A percentile compares a stretch with the other conserved stretches of the same genome.
These are phyloP conservation scores for Chionomys nivalis DNA, from an alignment of 2,113 vertebrate genomes.

Conservation along the genomic window DNA sequence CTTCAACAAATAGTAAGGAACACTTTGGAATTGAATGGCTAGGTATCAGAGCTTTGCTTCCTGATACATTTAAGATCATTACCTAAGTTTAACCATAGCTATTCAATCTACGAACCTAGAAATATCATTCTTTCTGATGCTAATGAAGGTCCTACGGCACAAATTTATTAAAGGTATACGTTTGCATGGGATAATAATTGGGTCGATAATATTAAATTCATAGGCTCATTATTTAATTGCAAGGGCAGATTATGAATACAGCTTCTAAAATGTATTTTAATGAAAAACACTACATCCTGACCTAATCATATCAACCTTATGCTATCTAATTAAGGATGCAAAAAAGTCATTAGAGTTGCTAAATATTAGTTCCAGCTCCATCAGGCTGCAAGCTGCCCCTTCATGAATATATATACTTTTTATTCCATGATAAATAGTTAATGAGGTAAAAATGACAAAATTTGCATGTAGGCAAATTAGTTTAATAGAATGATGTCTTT, in stretches of 20 bases:
- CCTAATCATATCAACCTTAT: slow-evolving; percentile 99
- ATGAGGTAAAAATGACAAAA: slow-evolving; percentile 99
- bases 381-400: slow-evolving; percentile 93
- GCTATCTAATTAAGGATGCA: slow-evolving; percentile 99
- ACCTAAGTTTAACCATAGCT: slow-evolving; percentile 77
- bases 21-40: slow-evolving; percentile 66
- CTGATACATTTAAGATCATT: slow-evolving; percentile 72
- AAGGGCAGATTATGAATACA: slow-evolving; percentile 98
- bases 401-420: slow-evolving; percentile 94
- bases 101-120: slow-evolving; percentile 84
- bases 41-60: slow-evolving; percentile 46
- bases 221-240: slow-evolving; percentile 99
- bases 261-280: slow-evolving; percentile 99
- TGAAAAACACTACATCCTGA: slow-evolving; percentile 99
- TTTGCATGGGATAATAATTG: slow-evolving; percentile 97
- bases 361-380: slow-evolving; percentile 99
- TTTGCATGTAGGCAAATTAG: slow-evolving; percentile 98
- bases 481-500: slow-evolving; percentile 95
- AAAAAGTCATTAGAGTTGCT: slow-evolving; percentile 99
- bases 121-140: slow-evolving; percentile 87
- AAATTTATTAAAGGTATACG: slow-evolving; percentile 97
- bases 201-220: slow-evolving; percentile 97
- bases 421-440: slow-evolving; percentile 97
- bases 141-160: slow-evolving; percentile 96
- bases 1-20: slow-evolving; percentile 74